phyloP scores from a whole-genome alignment of 64 coral and sea anemone species.

The Actinia equina region DNA sequence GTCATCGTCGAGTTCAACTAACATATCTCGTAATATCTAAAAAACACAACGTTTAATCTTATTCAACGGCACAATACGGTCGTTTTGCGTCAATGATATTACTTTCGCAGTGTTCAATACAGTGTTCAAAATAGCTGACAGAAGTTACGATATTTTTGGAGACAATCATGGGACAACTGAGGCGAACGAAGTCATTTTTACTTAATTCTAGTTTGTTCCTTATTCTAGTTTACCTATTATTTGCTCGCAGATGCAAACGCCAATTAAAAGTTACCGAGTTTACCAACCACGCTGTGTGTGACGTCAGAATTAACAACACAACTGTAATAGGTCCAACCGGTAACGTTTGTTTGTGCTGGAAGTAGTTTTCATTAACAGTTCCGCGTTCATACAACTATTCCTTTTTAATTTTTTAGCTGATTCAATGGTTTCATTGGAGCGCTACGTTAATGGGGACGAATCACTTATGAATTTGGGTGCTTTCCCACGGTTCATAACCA shows the following conservation, averaged over 20 bases:
- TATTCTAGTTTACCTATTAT: background rate
- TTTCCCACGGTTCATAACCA: background rate
- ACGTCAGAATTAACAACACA: background rate
- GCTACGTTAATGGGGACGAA: no score
- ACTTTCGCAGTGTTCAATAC: no score
- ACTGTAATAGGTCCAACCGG: background rate
- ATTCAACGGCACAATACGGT: no score
- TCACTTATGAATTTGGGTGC: background rate
- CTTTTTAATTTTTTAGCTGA: no score
- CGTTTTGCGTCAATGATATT: no score
- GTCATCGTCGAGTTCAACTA: conserved; percentile 93
- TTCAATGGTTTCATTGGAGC: no score
- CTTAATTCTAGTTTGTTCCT: background rate
- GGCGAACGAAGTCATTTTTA: background rate
- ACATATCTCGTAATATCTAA: conserved; percentile 97
- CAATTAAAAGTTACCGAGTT: background rate
- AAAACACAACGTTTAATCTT: background rate
- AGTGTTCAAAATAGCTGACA: no score
- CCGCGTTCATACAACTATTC: no score
- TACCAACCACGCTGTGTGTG: background rate
- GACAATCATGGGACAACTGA: background rate
- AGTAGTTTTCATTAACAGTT: no score
- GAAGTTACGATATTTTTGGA: background rate
- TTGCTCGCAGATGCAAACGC: background rate
- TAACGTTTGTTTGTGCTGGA: background rate